Evolutionary conservation across 1,140 invertebrate species (phyloP), one percentile per base, ranked within the genome.

Genomic region (Sinella curviseta): DNA sequence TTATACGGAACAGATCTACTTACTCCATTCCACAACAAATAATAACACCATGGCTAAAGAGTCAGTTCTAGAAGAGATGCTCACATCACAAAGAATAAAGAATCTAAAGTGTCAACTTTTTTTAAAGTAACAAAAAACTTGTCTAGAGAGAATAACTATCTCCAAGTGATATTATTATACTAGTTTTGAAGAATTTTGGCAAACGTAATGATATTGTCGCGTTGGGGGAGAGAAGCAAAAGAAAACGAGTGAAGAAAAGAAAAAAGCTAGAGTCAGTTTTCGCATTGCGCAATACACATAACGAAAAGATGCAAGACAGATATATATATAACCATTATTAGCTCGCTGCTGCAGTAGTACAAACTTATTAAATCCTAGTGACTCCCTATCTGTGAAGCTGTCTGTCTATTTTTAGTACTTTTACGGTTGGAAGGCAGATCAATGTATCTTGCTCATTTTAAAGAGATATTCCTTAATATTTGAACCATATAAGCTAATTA

Each of bases 241-340:
- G 4, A 65, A 65, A n/a, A 26, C 8, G 57, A 65, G 24, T 26
- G 57, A 65, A 26, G 57, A 65, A 26, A 26, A 65, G 39, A 48
- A 48, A 20, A 48, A 26, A 65, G 57, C 26, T 16, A 26, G 31
- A 70, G 31, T 30, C 65, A 70, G 65, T 70, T 70, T 65, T 70
- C 65, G 65, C 65, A 70, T 70, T 70, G 65, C 65, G 65, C 65
- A 70, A 70, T 4, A 70, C 12, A 60, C 39, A 48, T 48, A 20
- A 20, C 39, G 20, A 48, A 48, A 48, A 48, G 39, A 48, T 48
- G 20, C 8, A 12, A 48, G 39, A 12, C 20, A 48, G n/a, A n/a
- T n/a, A n/a, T n/a, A 48, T 8, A 48, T 48, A 48, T 48, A 48
- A 8, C 39, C 39, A 48, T 48, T 48, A 48, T 48, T 48, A 48